A percentile compares a stretch with the other conserved stretches of the same genome.
Evolutionary conservation across 2,888 invertebrate species (phyloP).

Genomic region (Sarcophaga subvicina): DNA sequence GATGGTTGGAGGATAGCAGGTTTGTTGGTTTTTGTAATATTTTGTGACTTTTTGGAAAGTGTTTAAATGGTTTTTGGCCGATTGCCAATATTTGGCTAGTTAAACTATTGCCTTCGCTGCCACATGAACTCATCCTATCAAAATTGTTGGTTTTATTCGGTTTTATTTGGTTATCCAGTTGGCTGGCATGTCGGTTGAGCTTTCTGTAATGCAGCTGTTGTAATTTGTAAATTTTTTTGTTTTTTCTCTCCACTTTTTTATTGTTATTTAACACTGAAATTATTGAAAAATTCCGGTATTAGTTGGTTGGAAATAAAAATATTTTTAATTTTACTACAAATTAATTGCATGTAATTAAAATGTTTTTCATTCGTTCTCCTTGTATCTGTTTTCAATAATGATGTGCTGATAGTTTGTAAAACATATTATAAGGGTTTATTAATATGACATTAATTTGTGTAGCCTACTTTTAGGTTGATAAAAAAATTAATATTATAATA

Average conservation of each 20-base stretch:
- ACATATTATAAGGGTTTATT: not conserved
- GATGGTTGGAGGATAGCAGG: not conserved
- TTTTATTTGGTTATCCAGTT: conserved; percentile 25
- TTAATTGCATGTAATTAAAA: not conserved
- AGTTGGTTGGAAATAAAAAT: conserved; percentile 1
- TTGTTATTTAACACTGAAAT: conserved; percentile 15
- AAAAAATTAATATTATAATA: not conserved
- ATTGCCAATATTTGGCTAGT: conserved; percentile 46
- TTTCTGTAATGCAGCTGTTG: conserved; percentile 32
- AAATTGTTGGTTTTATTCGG: conserved; percentile 47
- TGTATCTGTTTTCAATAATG: not conserved
- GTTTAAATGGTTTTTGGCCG: conserved; percentile 59
- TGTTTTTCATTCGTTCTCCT: not conserved
- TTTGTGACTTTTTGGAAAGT: conserved; percentile 52
- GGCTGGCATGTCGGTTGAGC: not conserved
- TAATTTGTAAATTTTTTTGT: conserved; percentile 45
- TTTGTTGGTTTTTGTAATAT: conserved; percentile 28
- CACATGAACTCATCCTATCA: not conserved
- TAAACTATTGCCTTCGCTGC: conserved; percentile 1
- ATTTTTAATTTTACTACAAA: not conserved
- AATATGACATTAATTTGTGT: not conserved
- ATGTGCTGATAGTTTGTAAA: not conserved
- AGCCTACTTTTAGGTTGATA: not conserved
- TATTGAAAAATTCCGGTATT: not conserved
- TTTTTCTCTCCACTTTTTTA: not conserved